phyloP scores from a whole-genome alignment of 2,888 invertebrate genomes.

The Sepiola atlantica region DNA sequence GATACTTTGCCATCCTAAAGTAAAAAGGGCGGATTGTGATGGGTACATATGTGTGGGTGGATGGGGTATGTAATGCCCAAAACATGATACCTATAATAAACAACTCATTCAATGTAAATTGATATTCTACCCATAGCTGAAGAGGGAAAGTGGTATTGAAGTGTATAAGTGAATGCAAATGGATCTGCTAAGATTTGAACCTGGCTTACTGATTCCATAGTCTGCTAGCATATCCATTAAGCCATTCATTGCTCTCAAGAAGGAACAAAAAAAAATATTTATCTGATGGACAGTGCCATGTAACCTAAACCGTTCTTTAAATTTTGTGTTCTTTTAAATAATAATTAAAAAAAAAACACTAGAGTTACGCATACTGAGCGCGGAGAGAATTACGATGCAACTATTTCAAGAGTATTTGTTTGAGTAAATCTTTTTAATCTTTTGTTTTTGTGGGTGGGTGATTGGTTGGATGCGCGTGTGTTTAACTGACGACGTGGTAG shows the following conservation, averaged over 20 bases:
- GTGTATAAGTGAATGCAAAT: too few species aligned
- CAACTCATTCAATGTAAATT: too few species aligned
- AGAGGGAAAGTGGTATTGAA: not conserved
- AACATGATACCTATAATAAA: not conserved
- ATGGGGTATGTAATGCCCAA: not conserved
- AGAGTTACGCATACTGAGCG: not conserved
- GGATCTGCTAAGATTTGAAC: not conserved
- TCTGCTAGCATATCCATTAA: not conserved
- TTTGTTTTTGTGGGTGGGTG: not conserved
- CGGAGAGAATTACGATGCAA: not conserved
- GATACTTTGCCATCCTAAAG: too few species aligned
- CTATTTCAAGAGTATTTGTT: not conserved
- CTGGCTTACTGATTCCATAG: not conserved
- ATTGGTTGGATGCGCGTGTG: not conserved
- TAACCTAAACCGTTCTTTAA: not conserved
- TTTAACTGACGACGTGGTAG: not conserved
- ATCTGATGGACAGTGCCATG: not conserved
- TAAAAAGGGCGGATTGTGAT: too few species aligned
- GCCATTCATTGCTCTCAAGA: not conserved
- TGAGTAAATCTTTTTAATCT: not conserved
- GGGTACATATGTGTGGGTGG: too few species aligned
- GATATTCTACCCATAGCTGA: not conserved
- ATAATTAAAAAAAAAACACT: not conserved
- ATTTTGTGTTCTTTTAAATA: too few species aligned
- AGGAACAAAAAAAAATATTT: not conserved